Base-by-base conservation (phyloP, 2,888 invertebrate genomes). In the Saturnia japonica region DNA sequence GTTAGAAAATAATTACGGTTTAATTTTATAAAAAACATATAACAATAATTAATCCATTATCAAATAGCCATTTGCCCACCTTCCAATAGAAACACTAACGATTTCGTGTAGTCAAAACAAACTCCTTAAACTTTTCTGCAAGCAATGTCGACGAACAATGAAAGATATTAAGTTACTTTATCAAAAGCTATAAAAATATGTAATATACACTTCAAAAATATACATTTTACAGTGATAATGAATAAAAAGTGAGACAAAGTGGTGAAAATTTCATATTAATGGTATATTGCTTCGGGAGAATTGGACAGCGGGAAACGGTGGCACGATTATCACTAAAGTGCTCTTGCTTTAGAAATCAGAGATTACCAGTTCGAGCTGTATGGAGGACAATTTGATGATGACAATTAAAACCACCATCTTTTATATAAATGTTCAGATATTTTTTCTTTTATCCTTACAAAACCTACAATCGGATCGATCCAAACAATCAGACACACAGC, bases 401-500 rank as follows among this genome's bases (percentile, higher is more conserved):
- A n/a, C 19, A 19, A 47, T 47, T 47, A 47, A 57, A 57, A 25
- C 22, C 22, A 57, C 0, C 22, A 9, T 12, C 11, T 25, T 57
- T 25, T 57, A 22, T 25, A 8, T 12, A 57, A 28, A 12, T 28
- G 14, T 14, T 14, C 12, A 57, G 25, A 14, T 11, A 0, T 60
- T 60, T 60, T 60, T 28, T 25, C 11, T 60, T 25, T 60, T 2
- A 60, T 60, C 25, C 57, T 28, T 14, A 60, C 1, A 14, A 28
- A n/a, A 11, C 64, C 19, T 40, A 64, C 34, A 64, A 40, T 40
- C 64, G 64, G n/a, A 64, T 64, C 64, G 64, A 64, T 40, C 40
- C 34, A 40, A 42, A 22, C 68, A 71, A 71, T 68, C 68, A 60
- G 57, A 28, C 14, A 66, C 66, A 71, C 68, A 66, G 54, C 43